Conservation (phyloP, 1,140 invertebrate genomes). For the Macrostomum lignano region DNA sequence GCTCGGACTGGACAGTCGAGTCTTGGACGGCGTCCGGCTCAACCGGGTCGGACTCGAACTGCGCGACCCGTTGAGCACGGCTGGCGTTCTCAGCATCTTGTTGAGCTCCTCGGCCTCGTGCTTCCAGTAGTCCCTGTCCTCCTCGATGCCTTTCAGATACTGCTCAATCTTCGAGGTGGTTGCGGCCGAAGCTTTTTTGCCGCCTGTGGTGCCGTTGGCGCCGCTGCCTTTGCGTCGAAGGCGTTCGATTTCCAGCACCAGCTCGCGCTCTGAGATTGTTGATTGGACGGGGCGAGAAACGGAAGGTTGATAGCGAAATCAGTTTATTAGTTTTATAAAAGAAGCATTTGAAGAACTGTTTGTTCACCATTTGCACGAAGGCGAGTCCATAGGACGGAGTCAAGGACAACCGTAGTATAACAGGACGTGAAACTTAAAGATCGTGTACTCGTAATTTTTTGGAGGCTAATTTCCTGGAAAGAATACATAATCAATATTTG, state of each 20-base stretch:
- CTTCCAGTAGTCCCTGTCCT: slow-evolving; percentile 26
- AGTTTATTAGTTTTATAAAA: no score
- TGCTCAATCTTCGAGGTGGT: slow-evolving; percentile 13
- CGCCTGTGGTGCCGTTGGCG: slow-evolving; percentile 8
- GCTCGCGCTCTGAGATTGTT: slow-evolving; percentile 25
- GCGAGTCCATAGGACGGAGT: no score
- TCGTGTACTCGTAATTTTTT: no score
- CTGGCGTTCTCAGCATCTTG: slow-evolving; percentile 16
- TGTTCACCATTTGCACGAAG: no score
- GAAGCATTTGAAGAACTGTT: no score
- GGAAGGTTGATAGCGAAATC: no score
- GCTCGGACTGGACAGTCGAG: neutral
- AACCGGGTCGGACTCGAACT: slow-evolving; percentile 7
- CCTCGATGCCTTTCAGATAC: slow-evolving; percentile 21
- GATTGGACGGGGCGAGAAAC: no score
- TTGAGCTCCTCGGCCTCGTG: slow-evolving; percentile 19
- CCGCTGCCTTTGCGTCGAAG: slow-evolving; percentile 17
- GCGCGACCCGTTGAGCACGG: slow-evolving; percentile 11
- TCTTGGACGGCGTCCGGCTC: neutral
- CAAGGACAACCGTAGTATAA: no score
- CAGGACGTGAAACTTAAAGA: no score
- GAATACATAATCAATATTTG: no score
- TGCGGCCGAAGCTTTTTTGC: slow-evolving; percentile 14
- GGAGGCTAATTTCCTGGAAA: no score
- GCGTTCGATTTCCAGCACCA: slow-evolving; percentile 24